Base-by-base conservation (phyloP, 2,888 invertebrate genomes). In the Drosophila seclusa region DNA sequence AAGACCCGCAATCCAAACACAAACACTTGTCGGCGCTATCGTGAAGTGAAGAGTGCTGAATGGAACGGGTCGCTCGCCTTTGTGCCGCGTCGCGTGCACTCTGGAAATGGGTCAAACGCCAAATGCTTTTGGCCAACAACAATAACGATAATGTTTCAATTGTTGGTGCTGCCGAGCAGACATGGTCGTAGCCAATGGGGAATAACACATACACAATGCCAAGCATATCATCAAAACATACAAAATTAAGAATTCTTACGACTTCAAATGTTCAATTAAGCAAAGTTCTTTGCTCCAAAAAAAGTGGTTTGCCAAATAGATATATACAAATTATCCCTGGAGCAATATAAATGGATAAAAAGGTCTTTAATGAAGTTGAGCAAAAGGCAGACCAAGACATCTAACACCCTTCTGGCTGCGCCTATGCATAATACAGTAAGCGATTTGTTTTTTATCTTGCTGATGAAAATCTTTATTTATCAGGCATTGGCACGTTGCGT, bases 51-150 rank as follows among this genome's bases (percentile, higher is more conserved):
- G 89, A 78, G 83, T 40, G 68, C 38, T 52, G 36, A 68, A 45
- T 72, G 52, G 29, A 34, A 21, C 74, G 73, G 74, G 68, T 79
- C 77, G 70, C 55, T 78, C 40, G 80, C 68, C 73, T 76, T 63
- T 63, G 75, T 67, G 74, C 89, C 89, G 89, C 65, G 76, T 86
- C 87, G 89, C 87, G 89, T 87, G 85, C 85, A 87, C 87, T 87
- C 66, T 68, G 71, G 67, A 82, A 86, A 86, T 86, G 85, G 89
- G 85, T 89, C 85, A 89, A 80, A 80, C 80, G 71, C 78, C 78
- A 72, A 66, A 76, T 78, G 71, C 57, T 71, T 72, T 66, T 64
- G 67, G 69, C 67, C 68, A 80, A 27, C 27, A 38, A 72, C 62
- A 80, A 78, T 66, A 71, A 68, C 68, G 75, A 67, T 74, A 78